phyloP scores from a whole-genome alignment of 1,140 invertebrate species.

The Dendrolimus kikuchii region DNA sequence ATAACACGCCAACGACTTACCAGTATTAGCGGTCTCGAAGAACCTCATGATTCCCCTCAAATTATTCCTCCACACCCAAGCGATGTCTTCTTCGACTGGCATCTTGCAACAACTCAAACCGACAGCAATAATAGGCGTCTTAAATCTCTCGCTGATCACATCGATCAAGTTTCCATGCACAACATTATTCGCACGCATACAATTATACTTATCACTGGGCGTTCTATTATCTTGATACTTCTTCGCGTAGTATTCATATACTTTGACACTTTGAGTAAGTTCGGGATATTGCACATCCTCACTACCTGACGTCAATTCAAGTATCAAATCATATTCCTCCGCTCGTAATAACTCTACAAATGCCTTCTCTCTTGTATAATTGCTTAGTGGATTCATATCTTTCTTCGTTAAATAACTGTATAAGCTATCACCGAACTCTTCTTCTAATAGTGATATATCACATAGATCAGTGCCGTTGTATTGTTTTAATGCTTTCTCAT shows the following conservation, averaged over 20 bases:
- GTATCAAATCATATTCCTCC: slow-evolving; percentile 75
- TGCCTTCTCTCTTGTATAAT: slow-evolving; percentile 68
- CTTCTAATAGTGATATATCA: slow-evolving; percentile 51
- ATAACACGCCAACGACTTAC: slow-evolving; percentile 32
- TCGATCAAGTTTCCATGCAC: slow-evolving; percentile 70
- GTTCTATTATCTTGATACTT: slow-evolving; percentile 53
- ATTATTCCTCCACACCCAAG: slow-evolving; percentile 83
- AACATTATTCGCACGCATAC: slow-evolving; percentile 19
- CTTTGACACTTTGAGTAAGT: slow-evolving; percentile 28
- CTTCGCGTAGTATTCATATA: slow-evolving; percentile 72
- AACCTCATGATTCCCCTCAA: slow-evolving; percentile 80
- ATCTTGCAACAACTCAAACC: slow-evolving; percentile 85
- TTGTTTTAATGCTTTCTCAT: slow-evolving; percentile 61
- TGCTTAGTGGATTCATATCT: slow-evolving; percentile 42
- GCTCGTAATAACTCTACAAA: slow-evolving; percentile 73
- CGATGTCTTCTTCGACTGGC: slow-evolving; percentile 77
- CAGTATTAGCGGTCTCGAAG: slow-evolving; percentile 71
- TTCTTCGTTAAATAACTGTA: slow-evolving; percentile 57
- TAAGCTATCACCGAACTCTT: slow-evolving; percentile 75
- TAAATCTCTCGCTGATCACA: slow-evolving; percentile 71
- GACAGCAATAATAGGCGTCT: slow-evolving; percentile 73
- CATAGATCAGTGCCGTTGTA: slow-evolving; percentile 58
- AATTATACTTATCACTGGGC: slow-evolving; percentile 30
- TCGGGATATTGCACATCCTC: slow-evolving; percentile 73
- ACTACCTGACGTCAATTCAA: slow-evolving; percentile 77